Conservation (phyloP, 2,888 invertebrate genomes). For the Noctua comes region DNA sequence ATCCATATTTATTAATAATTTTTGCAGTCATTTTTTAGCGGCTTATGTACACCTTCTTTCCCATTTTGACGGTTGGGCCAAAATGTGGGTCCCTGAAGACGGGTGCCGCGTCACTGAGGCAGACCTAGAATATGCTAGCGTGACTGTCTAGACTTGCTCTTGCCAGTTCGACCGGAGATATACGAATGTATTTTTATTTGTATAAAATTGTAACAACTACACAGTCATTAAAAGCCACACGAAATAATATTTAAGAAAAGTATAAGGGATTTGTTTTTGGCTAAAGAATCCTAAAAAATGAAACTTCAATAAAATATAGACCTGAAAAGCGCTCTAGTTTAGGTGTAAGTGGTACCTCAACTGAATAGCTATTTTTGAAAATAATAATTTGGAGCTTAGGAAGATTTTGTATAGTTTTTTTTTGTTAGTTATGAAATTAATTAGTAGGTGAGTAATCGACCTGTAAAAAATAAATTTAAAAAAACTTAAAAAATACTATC, state of each 20-base stretch:
- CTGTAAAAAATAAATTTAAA: neutral
- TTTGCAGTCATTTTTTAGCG: neutral
- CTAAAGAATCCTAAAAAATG: neutral
- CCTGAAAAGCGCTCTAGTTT: neutral
- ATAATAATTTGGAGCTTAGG: neutral
- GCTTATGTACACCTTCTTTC: neutral
- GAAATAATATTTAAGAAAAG: neutral
- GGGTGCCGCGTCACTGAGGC: neutral
- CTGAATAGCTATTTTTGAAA: neutral
- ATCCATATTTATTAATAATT: neutral
- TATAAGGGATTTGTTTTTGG: neutral
- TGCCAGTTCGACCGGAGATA: neutral
- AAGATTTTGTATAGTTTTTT: neutral
- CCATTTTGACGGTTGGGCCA: neutral
- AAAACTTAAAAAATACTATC: conserved; percentile 1
- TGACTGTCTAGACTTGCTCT: neutral
- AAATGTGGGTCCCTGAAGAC: neutral
- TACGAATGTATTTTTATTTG: neutral
- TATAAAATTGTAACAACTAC: neutral
- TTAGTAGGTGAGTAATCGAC: neutral
- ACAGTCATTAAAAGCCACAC: neutral
- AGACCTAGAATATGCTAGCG: neutral
- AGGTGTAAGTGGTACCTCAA: neutral
- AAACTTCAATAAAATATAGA: neutral
- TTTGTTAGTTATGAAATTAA: neutral